These are phyloP conservation scores for Marmota monax DNA, from an alignment of 2,113 vertebrate species.

Conservation along the genomic window DNA sequence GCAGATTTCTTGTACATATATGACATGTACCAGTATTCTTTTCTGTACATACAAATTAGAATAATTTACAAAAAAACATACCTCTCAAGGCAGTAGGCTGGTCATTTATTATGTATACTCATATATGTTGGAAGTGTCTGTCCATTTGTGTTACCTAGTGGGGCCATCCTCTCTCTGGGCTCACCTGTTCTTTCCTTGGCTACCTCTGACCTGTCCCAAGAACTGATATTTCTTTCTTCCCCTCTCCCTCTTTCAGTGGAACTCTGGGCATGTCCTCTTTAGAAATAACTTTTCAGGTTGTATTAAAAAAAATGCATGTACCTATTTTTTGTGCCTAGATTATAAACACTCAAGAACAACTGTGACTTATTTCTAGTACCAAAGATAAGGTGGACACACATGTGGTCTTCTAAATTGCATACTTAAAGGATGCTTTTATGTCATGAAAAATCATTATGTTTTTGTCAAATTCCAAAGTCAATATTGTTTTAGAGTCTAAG, in stretches of 20 bases:
- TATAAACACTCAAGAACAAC: neutral
- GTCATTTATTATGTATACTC: slow-evolving; percentile 22
- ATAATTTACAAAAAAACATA: neutral
- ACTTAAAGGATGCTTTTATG: neutral
- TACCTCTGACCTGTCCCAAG: neutral
- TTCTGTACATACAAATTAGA: neutral
- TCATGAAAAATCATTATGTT: neutral
- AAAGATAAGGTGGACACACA: neutral
- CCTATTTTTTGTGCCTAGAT: neutral
- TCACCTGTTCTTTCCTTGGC: neutral
- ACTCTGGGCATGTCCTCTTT: neutral
- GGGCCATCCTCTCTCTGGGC: neutral
- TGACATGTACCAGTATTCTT: neutral
- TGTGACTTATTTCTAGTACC: neutral
- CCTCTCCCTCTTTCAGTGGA: neutral
- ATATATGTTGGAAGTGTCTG: neutral
- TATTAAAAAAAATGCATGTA: neutral
- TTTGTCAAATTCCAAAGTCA: neutral
- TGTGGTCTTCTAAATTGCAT: neutral
- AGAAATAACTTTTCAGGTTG: neutral
- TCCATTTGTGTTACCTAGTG: neutral
- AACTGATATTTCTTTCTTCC: neutral
- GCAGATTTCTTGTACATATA: neutral
- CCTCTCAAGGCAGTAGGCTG: neutral
- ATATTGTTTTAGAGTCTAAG: neutral